phyloP scores from a whole-genome alignment of 2,797 vertebrate species.

The Syncerus caffer region DNA sequence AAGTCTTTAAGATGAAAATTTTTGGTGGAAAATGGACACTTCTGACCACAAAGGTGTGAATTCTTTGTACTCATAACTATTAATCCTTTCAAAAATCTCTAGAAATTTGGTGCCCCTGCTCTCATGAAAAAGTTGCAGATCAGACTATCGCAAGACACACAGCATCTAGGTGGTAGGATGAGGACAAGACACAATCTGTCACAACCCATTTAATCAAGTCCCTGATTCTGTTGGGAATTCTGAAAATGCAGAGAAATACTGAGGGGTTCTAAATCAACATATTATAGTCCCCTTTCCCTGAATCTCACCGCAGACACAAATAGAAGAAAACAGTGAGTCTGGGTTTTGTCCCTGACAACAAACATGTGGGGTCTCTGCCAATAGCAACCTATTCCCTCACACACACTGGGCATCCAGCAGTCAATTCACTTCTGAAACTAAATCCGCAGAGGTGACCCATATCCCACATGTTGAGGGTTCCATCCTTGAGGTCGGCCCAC shows the following conservation, averaged over 20 bases:
- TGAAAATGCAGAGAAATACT: neutral
- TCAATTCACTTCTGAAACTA: neutral
- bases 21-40: neutral
- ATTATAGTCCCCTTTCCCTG: neutral
- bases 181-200: neutral
- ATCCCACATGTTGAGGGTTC: neutral
- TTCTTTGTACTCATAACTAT: neutral
- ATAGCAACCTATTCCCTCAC: neutral
- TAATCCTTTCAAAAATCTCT: neutral
- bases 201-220: neutral
- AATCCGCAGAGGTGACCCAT: neutral
- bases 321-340: neutral
- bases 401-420: neutral
- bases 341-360: neutral
- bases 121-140: neutral
- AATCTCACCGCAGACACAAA: neutral
- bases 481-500: neutral
- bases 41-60: neutral
- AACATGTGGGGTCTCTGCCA: neutral
- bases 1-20: neutral
- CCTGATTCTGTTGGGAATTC: rapidly evolving
- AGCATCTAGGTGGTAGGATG: neutral
- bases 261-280: neutral
- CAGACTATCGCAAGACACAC: neutral
- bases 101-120: neutral